These are phyloP conservation scores for Cancer borealis DNA, from an alignment of 2,888 invertebrate genomes.

Conservation along the genomic window DNA sequence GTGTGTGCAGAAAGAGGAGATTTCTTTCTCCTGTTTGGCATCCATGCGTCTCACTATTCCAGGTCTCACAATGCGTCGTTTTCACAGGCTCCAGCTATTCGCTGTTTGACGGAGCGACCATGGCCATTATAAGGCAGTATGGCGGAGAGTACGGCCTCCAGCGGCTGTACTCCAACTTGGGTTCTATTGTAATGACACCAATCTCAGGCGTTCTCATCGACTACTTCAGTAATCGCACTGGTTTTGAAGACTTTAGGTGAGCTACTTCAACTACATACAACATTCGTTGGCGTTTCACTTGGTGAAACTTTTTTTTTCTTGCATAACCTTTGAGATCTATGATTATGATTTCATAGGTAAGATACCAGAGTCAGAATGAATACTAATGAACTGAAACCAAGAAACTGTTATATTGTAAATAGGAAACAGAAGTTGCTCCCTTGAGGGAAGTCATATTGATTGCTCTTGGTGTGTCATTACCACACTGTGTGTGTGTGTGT, in stretches of 20 bases:
- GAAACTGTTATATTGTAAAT: background rate
- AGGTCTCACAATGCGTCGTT: background rate
- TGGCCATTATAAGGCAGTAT: slow-evolving; percentile 86
- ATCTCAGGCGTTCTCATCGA: slow-evolving; percentile 88
- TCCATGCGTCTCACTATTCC: background rate
- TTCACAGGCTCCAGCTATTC: slow-evolving; percentile 74
- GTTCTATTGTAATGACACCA: slow-evolving; percentile 90
- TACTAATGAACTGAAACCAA: background rate
- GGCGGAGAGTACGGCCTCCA: slow-evolving; percentile 89
- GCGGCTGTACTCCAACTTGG: slow-evolving; percentile 87
- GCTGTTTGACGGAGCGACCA: slow-evolving; percentile 89
- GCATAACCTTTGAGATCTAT: background rate
- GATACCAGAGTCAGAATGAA: background rate
- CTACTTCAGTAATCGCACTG: slow-evolving; percentile 86
- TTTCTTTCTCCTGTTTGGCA: background rate
- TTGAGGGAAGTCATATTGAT: background rate
- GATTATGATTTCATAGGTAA: background rate
- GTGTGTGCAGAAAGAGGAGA: too few species aligned
- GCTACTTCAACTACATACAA: background rate
- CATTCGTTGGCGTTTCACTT: background rate
- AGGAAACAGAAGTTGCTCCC: background rate
- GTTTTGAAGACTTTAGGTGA: slow-evolving; percentile 86
- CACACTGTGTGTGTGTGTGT: background rate
- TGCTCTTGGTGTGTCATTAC: background rate
- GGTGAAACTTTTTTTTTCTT: background rate